Base-by-base conservation (phyloP, 2,888 invertebrate genomes). In the Pteria penguin region DNA sequence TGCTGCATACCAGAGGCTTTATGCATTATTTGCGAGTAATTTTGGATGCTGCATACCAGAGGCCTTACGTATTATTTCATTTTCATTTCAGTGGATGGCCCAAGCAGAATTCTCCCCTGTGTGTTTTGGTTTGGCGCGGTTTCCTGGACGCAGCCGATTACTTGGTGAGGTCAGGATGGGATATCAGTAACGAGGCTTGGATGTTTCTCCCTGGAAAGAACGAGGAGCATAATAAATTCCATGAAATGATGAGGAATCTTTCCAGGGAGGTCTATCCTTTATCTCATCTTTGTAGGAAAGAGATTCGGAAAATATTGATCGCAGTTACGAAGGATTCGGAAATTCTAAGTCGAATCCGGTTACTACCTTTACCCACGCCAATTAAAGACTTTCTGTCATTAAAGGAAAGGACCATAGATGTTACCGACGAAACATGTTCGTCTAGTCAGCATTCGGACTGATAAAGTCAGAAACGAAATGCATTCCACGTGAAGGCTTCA, bases 131-230 rank as follows among this genome's bases (percentile, higher is more conserved):
- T 4, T 87, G 87, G 82, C 84, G 86, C 45, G 87, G 85, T 22
- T 76, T 83, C 55, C 66, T 85, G 61, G 77, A 82, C 22, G 74
- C 82, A 8, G 87, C 88, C 1, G 75, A 80, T n/a, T 84, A 90
- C 67, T 84, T 91, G 29, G 78, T 89, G 26, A 81, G 85, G 24
- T 85, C 86, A 36, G 90, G 90, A 8, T 88, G 88, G 88, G 82
- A 87, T 27, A 68, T 88, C 33, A 57, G 71, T n/a, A 60, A 72
- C 2, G 88, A 88, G 69, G 62, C 60, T 4, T 88, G 88, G 88
- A 70, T 87, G 66, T 66, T 70, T 22, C 79, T 88, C 4, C 87
- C 88, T 0, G 88, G 87, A 11, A 84, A 84, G 61, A 77, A 78
- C 2, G 60, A 29, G 0, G 78, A 70, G 5, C 86, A 83, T 55